Evolutionary conservation across 2,888 invertebrate species (phyloP).

Genomic region (Vanessa cardui): DNA sequence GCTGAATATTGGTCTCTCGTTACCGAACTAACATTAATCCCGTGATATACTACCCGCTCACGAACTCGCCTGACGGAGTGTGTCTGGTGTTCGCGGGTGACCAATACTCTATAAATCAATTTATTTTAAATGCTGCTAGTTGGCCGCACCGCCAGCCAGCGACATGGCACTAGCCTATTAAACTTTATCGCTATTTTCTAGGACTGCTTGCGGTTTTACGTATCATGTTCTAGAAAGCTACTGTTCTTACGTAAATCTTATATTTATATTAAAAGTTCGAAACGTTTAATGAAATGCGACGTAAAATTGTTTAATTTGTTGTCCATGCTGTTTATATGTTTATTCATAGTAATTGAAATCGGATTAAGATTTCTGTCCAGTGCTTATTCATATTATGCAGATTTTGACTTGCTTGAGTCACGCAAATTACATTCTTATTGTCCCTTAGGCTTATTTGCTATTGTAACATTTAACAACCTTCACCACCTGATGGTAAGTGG

Average conservation of each 20-base stretch:
- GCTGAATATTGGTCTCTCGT: conserved; percentile 30
- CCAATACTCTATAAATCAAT: conserved; percentile 46
- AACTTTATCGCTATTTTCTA: conserved; percentile 51
- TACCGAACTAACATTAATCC: conserved; percentile 36
- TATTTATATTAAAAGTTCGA: background rate
- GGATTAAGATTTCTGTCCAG: no score
- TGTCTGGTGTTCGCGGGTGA: conserved; percentile 40
- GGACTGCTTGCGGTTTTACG: conserved; percentile 56
- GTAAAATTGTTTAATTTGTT: no score
- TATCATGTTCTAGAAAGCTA: conserved; percentile 64
- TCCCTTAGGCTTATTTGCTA: no score
- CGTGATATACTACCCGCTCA: conserved; percentile 37
- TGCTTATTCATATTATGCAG: no score
- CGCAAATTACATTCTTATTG: no score
- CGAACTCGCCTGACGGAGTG: conserved; percentile 35
- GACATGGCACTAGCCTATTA: conserved; percentile 52
- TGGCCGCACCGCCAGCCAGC: conserved; percentile 30
- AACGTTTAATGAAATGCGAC: background rate
- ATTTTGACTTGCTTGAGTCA: no score
- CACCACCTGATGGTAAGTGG: no score
- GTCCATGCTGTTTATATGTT: no score
- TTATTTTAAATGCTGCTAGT: conserved; percentile 44
- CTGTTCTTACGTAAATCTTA: conserved; percentile 7
- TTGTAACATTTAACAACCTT: no score
- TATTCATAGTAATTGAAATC: no score